Base-by-base conservation (phyloP, 2,113 vertebrate genomes). In the Cinclus cinclus region DNA sequence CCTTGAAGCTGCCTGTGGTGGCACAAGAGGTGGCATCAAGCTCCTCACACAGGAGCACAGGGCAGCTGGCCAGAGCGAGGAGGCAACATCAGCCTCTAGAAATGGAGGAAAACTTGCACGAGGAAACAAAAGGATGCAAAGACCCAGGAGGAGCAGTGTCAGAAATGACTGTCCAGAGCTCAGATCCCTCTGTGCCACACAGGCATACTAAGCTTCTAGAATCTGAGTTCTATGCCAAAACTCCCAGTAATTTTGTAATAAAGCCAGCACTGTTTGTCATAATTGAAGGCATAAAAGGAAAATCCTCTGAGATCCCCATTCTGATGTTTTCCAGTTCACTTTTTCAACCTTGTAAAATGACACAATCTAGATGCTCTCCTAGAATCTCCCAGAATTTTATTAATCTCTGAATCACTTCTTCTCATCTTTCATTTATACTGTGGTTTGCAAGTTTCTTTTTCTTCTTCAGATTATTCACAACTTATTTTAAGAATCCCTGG, bases 31-130 rank as follows among this genome's bases (percentile, higher is more conserved):
- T 23, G 41, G 30, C 74, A 67, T 0, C 15, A 2, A 20, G 41
- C 33, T 4, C 9, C 30, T 17, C 1, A 15, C 33, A 2, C 0
- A 31, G 70, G 33, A 76, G 7, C 56, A 35, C 19, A 5, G 81
- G 44, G 30, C 46, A 74, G 24, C 16, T 10, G 46, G 2, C 15
- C 7, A 25, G 16, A 6, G 50, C 0, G 8, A 35, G 39, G 16
- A 39, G n/a, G 19, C 5, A 47, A 12, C 49, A 14, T 1, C 3
- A 15, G 44, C 42, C 79, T 37, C 15, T 15, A 70, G 19, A 42
- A 65, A 44, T 0, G 0, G 15, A 35, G 74, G 41, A 6, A 41
- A n/a, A 83, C 3, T 7, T 2, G 17, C 25, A 12, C 7, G 0
- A 9, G 53, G 65, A 58, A 15, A 21, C 35, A 14, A 33, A 31